Base-by-base conservation (phyloP, 1,140 invertebrate genomes). In the Oryzaephilus surinamensis region DNA sequence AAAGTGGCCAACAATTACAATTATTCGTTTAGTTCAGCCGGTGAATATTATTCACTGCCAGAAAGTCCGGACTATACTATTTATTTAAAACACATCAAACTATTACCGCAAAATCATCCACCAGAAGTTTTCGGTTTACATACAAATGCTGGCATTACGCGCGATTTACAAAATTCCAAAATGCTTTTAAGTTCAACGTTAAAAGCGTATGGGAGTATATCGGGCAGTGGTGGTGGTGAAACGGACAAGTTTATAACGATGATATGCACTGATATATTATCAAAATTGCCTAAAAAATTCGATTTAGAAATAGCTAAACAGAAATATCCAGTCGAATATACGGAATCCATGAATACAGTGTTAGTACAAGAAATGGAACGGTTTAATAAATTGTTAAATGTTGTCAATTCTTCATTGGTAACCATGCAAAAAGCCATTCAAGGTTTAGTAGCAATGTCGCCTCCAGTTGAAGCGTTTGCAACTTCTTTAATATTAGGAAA, bases 331-430 rank as follows among this genome's bases (percentile, higher is more conserved):
- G 81, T 87, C 0, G 72, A 75, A 29, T 93, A 94, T 54, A 74
- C 71, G 30, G 85, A 94, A 67, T 92, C 88, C 1, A 92, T 94
- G 88, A 96, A 94, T 57, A 93, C 88, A 0, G 89, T 96, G 11
- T 67, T 96, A 10, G 71, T 90, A 14, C 90, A 95, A 66, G 92
- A 96, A 72, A 83, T 94, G 82, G 79, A 84, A 56, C 66, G 89
- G 16, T 95, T 89, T 55, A 91, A 94, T 53, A 79, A 71, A 53
- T 65, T 96, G 12, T 55, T 77, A 10, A 51, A 58, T 12, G 74
- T 74, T 57, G 77, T 88, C 1, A 70, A 70, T 23, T 56, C 29
- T 20, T 82, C 78, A 29, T 68, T 94, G 20, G 35, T 60, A 1
- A 76, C 81, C 51, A 65, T 94, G 24, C 74, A 84, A 49, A 88